Conservation (phyloP, 2,888 invertebrate species). For the Netelia fuscicornis region DNA sequence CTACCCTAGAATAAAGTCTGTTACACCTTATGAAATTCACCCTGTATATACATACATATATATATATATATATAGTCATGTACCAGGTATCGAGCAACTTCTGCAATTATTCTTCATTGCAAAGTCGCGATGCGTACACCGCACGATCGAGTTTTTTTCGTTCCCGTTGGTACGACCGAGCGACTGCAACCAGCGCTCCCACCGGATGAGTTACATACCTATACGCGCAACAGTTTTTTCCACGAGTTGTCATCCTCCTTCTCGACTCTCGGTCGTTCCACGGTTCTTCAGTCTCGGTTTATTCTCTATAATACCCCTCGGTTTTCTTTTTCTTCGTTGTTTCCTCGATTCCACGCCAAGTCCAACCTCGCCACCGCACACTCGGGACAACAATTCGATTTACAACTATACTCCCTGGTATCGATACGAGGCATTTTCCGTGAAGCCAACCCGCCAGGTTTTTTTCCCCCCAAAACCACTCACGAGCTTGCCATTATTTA, state of each 20-base stretch:
- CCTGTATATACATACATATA: too few relatives aligned
- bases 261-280: slow-evolving; percentile 16
- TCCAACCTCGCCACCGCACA: neutral
- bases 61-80: neutral
- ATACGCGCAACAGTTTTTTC: slow-evolving; percentile 43
- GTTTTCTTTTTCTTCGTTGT: neutral
- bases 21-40: too few relatives aligned
- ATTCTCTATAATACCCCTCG: slow-evolving; percentile 13
- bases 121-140: slow-evolving; percentile 47
- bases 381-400: too few relatives aligned
- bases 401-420: too few relatives aligned
- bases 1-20: too few relatives aligned
- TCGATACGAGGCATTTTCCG: too few relatives aligned
- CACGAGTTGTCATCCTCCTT: slow-evolving; percentile 31
- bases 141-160: slow-evolving; percentile 47
- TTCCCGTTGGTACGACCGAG: slow-evolving; percentile 14
- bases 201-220: slow-evolving; percentile 51
- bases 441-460: too few relatives aligned
- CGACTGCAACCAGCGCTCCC: slow-evolving; percentile 32
- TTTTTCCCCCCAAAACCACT: too few relatives aligned
- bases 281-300: slow-evolving; percentile 22
- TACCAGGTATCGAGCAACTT: slow-evolving; percentile 13
- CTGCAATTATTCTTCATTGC: slow-evolving; percentile 38
- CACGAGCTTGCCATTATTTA: too few relatives aligned
- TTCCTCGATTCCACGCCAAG: neutral